These are phyloP conservation scores for Buphagus erythrorhynchus DNA, from an alignment of 2,797 vertebrate species.

Conservation along the genomic window DNA sequence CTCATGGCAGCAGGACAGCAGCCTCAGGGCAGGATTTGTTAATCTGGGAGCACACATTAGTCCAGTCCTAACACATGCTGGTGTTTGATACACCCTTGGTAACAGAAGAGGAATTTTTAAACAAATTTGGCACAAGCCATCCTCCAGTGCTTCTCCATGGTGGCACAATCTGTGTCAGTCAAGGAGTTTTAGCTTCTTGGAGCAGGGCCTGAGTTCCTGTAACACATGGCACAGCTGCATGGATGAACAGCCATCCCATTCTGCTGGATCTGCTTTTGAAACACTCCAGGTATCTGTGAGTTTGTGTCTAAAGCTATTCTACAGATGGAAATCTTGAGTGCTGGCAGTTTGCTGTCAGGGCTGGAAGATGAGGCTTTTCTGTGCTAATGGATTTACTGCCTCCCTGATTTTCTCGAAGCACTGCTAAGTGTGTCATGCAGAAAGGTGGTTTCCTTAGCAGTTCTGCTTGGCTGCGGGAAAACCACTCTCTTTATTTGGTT, in stretches of 20 bases:
- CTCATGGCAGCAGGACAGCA: neutral
- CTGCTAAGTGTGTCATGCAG: neutral
- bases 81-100: neutral
- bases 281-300: neutral
- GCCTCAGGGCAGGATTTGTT: neutral
- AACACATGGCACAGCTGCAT: neutral
- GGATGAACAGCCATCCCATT: neutral
- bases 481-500: neutral
- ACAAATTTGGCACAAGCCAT: neutral
- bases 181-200: neutral
- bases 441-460: neutral
- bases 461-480: neutral
- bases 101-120: neutral
- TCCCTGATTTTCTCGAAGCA: neutral
- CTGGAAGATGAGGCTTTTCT: constrained; percentile 3
- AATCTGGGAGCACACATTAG: neutral
- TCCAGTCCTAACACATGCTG: neutral
- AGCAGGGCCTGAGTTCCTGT: neutral
- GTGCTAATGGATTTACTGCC: neutral
- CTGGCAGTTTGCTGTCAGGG: neutral
- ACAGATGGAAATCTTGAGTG: neutral
- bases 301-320: neutral
- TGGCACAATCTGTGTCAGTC: neutral
- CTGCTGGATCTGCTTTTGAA: neutral
- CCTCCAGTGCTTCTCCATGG: accelerated